Evolutionary conservation across 1,140 invertebrate species (phyloP).

Genomic region (Laupala kohalensis): DNA sequence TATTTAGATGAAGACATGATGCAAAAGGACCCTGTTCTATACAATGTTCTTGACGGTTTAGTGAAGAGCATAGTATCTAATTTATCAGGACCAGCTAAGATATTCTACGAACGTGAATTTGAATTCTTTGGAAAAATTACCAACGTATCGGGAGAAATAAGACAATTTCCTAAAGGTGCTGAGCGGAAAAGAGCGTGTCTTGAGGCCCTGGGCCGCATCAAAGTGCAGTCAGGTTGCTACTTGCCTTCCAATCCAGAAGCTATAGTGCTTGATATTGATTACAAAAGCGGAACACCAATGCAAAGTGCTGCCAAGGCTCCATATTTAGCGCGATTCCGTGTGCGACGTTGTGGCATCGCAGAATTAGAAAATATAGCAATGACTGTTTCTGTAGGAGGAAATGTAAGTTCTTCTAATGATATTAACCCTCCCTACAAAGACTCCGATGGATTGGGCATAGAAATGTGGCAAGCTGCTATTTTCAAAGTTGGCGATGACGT

Average conservation of each 20-base stretch:
- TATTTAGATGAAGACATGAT: constrained; percentile 93
- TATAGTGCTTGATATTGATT: constrained; percentile 94
- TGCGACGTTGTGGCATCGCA: constrained; percentile 81
- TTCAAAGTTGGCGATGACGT: constrained; percentile 99
- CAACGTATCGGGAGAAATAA: constrained; percentile 87
- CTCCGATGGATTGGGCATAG: constrained; percentile 36
- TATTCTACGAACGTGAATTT: constrained; percentile 95
- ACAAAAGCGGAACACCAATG: constrained; percentile 95
- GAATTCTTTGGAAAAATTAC: constrained; percentile 97
- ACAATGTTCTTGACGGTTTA: constrained; percentile 65
- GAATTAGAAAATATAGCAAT: constrained; percentile 75
- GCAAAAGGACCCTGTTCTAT: constrained; percentile 67
- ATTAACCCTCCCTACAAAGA: not conserved
- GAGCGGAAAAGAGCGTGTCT: constrained; percentile 91
- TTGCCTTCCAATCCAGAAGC: constrained; percentile 97
- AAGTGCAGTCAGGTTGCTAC: constrained; percentile 89
- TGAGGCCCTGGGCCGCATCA: constrained; percentile 71
- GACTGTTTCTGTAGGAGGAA: constrained; percentile 37
- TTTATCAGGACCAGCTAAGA: constrained; percentile 82
- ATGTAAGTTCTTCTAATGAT: constrained; percentile 24
- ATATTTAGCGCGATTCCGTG: constrained; percentile 88
- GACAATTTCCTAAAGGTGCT: constrained; percentile 73
- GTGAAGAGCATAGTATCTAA: constrained; percentile 65
- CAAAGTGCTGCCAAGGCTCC: constrained; percentile 62
- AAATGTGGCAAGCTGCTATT: constrained; percentile 93